A percentile compares a stretch with the other conserved stretches of the same genome.
phyloP scores from a whole-genome alignment of 2,797 vertebrate genomes.

The Todus mexicanus region DNA sequence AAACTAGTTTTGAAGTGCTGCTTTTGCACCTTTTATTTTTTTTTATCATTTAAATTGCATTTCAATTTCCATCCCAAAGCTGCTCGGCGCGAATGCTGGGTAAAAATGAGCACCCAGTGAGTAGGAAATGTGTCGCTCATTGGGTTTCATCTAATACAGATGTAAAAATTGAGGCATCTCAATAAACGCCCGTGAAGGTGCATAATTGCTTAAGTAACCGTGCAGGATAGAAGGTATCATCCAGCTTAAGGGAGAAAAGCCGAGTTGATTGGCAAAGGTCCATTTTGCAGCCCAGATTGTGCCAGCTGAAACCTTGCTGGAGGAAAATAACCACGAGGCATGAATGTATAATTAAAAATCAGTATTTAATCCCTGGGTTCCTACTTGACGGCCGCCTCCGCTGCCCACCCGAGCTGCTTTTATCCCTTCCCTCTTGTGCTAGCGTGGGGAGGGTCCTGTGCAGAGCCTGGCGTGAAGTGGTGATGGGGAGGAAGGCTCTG shows the following conservation, averaged over 20 bases:
- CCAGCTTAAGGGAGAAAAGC: background rate
- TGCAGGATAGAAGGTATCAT: background rate
- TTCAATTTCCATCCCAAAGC: background rate
- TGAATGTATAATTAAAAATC: background rate
- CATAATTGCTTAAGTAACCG: background rate
- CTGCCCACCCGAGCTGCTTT: background rate
- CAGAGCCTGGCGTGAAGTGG: background rate
- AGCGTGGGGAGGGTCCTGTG: accelerated
- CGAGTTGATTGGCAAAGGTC: background rate
- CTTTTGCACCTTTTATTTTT: background rate
- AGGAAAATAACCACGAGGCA: background rate
- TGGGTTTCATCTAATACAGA: background rate
- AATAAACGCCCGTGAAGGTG: background rate
- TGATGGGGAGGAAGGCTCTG: background rate
- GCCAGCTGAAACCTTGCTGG: background rate
- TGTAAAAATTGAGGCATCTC: background rate
- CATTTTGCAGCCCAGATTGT: background rate
- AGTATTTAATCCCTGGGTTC: background rate
- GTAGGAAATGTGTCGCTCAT: background rate
- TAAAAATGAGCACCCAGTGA: background rate
- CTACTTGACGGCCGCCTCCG: background rate
- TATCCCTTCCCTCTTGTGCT: background rate
- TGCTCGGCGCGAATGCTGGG: background rate
- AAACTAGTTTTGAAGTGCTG: background rate
- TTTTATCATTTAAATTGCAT: background rate